phyloP scores from a whole-genome alignment of 2,113 vertebrate genomes.

The Chitala chitala region DNA sequence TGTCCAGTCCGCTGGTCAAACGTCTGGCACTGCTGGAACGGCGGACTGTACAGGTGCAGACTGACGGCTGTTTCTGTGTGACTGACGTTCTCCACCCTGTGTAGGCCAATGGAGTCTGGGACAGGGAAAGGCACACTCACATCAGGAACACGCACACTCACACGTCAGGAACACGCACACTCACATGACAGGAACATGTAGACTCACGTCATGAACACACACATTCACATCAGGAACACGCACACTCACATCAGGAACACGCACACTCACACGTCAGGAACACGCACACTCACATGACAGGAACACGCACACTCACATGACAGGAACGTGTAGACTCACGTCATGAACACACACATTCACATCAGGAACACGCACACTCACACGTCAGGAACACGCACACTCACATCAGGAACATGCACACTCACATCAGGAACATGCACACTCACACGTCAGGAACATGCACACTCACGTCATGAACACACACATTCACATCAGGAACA shows the following conservation, averaged over 20 bases:
- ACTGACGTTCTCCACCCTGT: slow-evolving; percentile 92
- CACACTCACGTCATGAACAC: too few relatives aligned
- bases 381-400: too few relatives aligned
- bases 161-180: neutral
- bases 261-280: neutral
- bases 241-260: neutral
- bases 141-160: neutral
- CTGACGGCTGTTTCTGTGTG: slow-evolving; percentile 86
- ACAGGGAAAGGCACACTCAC: slow-evolving; percentile 11
- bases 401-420: too few relatives aligned
- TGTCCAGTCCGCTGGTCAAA: slow-evolving; percentile 96
- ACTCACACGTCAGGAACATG: too few relatives aligned
- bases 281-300: too few relatives aligned
- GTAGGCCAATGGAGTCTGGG: slow-evolving; percentile 86
- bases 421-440: too few relatives aligned
- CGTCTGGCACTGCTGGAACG: slow-evolving; percentile 79
- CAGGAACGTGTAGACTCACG: too few relatives aligned
- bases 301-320: neutral
- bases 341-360: too few relatives aligned
- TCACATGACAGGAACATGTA: neutral
- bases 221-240: neutral
- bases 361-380: too few relatives aligned
- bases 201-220: neutral
- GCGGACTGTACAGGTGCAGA: slow-evolving; percentile 91
- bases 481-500: slow-evolving; percentile 1